Evolutionary conservation across 1,140 invertebrate genomes (phyloP), one percentile per base, ranked within the genome.

Genomic region (Trachelipus rathkii): DNA sequence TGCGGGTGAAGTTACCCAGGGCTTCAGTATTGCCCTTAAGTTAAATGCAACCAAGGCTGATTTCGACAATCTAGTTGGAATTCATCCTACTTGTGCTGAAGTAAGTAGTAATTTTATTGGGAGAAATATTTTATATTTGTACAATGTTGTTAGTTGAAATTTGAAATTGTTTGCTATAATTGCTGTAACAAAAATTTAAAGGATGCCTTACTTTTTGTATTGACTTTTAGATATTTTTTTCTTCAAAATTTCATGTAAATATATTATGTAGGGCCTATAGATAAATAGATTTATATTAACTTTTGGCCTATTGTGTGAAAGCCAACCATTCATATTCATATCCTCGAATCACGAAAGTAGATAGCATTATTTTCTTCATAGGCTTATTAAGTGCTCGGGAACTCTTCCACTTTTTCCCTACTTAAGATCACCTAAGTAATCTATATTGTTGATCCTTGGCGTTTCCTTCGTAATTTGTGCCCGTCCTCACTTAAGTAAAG

Each of bases 1-100:
- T 84, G 96, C 97, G 71, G 97, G 97, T 33, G 97, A 99, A 89
- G 91, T 99, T 60, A 97, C 97, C 73, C 97, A 99, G 88, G 96
- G 96, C 77, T 97, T 96, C 87, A 91, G 93, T 45, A 83, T 88
- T 69, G 87, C 84, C 85, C 87, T 82, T 82, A 94, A 92, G 83
- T 90, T 92, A 80, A 92, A 93, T 75, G 89, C 96, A 74, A 98
- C 93, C 68, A 95, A 98, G 87, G 90, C 92, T 78, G 90, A 92
- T 83, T 89, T 99, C 83, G 92, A 96, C 87, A 89, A 89, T 78
- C 93, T 95, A 0, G 93, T 98, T 79, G 97, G 97, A 68, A 99
- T 99, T 84, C 97, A 99, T 89, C 96, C 96, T 19, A 98, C 96
- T 0, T 90, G 91, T 81, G 92, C 96, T 43, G 96, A 99, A 88